phyloP scores from a whole-genome alignment of 2,797 vertebrate genomes.

The Tapirus indicus region DNA sequence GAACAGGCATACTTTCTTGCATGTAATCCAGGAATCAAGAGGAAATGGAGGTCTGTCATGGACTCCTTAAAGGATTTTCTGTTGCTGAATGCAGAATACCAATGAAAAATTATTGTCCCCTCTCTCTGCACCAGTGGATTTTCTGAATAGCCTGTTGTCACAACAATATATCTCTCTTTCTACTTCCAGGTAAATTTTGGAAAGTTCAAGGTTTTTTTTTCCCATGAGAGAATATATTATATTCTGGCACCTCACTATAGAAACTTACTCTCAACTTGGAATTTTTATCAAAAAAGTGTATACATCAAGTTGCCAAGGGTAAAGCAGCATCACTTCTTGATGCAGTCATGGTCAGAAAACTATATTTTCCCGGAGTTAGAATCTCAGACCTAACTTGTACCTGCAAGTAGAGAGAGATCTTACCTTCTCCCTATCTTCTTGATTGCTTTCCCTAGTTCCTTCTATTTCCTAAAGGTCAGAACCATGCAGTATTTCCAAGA shows the following conservation, averaged over 20 bases:
- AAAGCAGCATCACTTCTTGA: not conserved
- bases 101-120: not conserved
- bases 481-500: not conserved
- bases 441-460: not conserved
- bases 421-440: not conserved
- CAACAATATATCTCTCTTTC: not conserved
- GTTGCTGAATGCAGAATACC: not conserved
- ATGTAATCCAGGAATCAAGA: not conserved
- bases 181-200: constrained; percentile 39
- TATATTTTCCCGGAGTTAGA: constrained; percentile 36
- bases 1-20: not conserved
- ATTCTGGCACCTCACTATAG: not conserved
- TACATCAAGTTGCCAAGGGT: not conserved
- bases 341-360: not conserved
- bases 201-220: not conserved
- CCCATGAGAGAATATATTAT: constrained; percentile 1
- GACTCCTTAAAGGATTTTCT: constrained; percentile 28
- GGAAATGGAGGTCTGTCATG: not conserved
- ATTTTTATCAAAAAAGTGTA: not conserved
- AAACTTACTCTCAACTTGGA: not conserved
- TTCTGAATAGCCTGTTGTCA: not conserved
- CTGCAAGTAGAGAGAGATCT: not conserved
- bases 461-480: constrained; percentile 22
- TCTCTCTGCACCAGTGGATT: not conserved
- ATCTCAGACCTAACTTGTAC: not conserved